These are phyloP conservation scores for Spheniscus mendiculus DNA, from an alignment of 2,113 vertebrate genomes.

Conservation along the genomic window DNA sequence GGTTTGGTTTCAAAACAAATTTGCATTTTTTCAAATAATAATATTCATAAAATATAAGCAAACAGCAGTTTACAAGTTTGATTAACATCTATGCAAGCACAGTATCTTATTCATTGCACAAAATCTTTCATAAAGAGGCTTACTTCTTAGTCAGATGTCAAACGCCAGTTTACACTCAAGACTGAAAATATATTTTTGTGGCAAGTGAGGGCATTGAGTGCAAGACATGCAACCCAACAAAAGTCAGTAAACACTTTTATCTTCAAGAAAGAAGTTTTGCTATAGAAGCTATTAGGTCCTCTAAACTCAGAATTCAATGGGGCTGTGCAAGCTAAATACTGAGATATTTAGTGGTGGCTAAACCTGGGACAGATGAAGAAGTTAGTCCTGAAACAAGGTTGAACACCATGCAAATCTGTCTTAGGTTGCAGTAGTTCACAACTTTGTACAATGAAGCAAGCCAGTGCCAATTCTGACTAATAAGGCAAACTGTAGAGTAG, in stretches of 20 bases:
- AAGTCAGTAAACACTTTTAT: not conserved
- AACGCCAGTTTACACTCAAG: not conserved
- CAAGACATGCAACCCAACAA: not conserved
- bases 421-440: not conserved
- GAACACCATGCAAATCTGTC: conserved; percentile 8
- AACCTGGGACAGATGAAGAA: not conserved
- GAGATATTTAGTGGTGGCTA: not conserved
- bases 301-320: not conserved
- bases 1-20: conserved; percentile 95
- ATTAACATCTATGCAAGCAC: conserved; percentile 22
- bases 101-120: conserved; percentile 35
- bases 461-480: not conserved
- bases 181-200: not conserved
- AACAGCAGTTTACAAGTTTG: conserved; percentile 41
- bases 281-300: not conserved
- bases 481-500: not conserved
- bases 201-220: not conserved
- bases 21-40: conserved; percentile 73
- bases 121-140: not conserved
- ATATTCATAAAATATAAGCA: conserved; percentile 68
- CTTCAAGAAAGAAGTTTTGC: not conserved
- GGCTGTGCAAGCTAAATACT: not conserved
- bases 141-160: not conserved
- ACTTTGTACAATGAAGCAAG: not conserved
- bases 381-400: not conserved